Percentiles rank a stretch among this genome's conserved stretches.
These are phyloP conservation scores for Trissolcus brochymenae DNA, from an alignment of 2,888 invertebrate species.

Conservation along the genomic window DNA sequence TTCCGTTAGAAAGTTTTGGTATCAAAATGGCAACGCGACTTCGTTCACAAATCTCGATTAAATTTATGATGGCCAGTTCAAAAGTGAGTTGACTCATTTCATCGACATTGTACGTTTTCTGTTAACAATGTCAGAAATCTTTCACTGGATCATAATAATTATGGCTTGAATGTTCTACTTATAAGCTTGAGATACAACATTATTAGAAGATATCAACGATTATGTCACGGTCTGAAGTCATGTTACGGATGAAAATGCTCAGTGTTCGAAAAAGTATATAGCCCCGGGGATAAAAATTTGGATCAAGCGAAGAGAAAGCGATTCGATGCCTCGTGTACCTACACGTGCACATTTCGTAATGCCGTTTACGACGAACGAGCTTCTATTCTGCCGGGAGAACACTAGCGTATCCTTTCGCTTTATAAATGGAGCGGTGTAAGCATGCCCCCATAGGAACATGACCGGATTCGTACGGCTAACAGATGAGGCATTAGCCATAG, in stretches of 20 bases:
- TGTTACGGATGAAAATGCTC: constrained; percentile 9
- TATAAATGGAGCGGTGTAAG: constrained; percentile 73
- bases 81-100: too few relatives aligned
- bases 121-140: too few relatives aligned
- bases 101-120: too few relatives aligned
- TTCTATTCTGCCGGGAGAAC: constrained; percentile 59
- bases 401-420: constrained; percentile 68
- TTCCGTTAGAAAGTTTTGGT: constrained; percentile 25
- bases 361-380: constrained; percentile 58
- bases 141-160: too few relatives aligned
- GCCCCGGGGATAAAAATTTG: constrained; percentile 48
- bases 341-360: constrained; percentile 60
- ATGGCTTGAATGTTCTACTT: too few relatives aligned
- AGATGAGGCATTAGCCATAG: constrained; percentile 75
- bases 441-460: constrained; percentile 70
- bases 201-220: too few relatives aligned
- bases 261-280: constrained; percentile 30
- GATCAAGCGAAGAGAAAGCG: constrained; percentile 55
- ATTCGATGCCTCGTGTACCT: constrained; percentile 54
- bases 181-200: too few relatives aligned
- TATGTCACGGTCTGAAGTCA: not conserved
- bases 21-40: not conserved
- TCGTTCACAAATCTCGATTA: too few relatives aligned
- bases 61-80: too few relatives aligned
- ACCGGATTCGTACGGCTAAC: constrained; percentile 71